Evolutionary conservation across 2,113 vertebrate genomes (phyloP).

Genomic region (Copsychus sechellarum): DNA sequence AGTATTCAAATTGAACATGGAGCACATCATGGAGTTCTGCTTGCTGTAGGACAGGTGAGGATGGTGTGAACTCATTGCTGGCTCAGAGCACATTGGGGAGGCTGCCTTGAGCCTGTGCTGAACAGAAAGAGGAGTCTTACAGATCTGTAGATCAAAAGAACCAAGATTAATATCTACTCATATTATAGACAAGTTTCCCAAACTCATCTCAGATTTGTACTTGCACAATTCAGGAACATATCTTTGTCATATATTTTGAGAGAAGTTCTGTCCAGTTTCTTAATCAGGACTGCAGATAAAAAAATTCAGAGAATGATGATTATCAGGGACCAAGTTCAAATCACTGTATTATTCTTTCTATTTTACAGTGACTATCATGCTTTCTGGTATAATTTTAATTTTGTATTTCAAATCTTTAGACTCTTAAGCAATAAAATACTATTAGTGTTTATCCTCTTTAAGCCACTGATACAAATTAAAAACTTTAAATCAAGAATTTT

Average conservation of each 20-base stretch:
- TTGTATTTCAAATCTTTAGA: background rate
- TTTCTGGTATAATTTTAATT: background rate
- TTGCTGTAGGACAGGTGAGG: background rate
- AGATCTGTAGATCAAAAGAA: background rate
- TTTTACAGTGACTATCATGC: background rate
- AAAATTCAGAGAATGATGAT: background rate
- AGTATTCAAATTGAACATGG: background rate
- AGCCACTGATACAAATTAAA: background rate
- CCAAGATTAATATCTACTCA: background rate
- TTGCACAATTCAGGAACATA: background rate
- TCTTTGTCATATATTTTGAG: background rate
- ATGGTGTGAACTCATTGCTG: background rate
- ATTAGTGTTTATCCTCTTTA: background rate
- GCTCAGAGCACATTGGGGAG: background rate
- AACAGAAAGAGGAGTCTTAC: background rate
- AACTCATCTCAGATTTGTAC: background rate
- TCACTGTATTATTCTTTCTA: background rate
- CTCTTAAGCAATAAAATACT: background rate
- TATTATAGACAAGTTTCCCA: background rate
- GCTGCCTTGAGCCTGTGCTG: background rate
- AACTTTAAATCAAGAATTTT: background rate
- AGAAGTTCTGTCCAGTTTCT: background rate
- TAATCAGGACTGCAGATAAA: background rate
- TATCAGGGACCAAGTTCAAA: background rate
- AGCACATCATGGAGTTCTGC: background rate